Evolutionary conservation across 2,888 invertebrate species (phyloP), one percentile per base, ranked within the genome.

Genomic region (Brachypalpus laphriformis): DNA sequence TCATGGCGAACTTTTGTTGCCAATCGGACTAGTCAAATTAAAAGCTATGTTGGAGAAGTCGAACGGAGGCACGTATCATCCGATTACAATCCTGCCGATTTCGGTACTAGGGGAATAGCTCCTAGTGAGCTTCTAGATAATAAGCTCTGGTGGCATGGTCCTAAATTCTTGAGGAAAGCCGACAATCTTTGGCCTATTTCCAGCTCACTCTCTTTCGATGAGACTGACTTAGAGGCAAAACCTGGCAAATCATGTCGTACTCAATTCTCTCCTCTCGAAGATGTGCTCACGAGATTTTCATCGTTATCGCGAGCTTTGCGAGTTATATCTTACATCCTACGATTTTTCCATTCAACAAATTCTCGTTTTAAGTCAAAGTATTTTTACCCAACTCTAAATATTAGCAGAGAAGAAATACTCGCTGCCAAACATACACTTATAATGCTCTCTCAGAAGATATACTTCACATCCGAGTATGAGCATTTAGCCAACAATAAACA

Each of bases 1-100:
- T 47, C 25, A 3, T 86, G 81, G 86, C 14, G 54, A 14, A 86
- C 81, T 0, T 86, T 86, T 31, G 74, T 87, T 1, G 77, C 65
- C 1, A 80, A 82, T 25, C 45, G 78, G 3, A 75, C 72, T 0
- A 54, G 75, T 2, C 59, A 86, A 45, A 80, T 87, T 4, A 34
- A 22, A 3, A 54, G 65, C n/a, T 40, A 54, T 11, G 20, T 63
- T 1, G 25, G 56, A 25, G 16, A 22, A 3, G n/a, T 16, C 1
- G 11, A 72, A 9, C 86, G 87, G 78, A 18, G 22, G 18, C 82
- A 87, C 37, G 85, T 87, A 1, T 20, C 37, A 0, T 82, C 87
- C 0, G 45, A 74, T 6, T 18, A 59, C 0, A 87, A 87, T 70
- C 76, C 86, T 1, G 82, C 81, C 2, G 82, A 87, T 66, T 22